Conservation (phyloP, 2,888 invertebrate species). For the Metalampra italica region DNA sequence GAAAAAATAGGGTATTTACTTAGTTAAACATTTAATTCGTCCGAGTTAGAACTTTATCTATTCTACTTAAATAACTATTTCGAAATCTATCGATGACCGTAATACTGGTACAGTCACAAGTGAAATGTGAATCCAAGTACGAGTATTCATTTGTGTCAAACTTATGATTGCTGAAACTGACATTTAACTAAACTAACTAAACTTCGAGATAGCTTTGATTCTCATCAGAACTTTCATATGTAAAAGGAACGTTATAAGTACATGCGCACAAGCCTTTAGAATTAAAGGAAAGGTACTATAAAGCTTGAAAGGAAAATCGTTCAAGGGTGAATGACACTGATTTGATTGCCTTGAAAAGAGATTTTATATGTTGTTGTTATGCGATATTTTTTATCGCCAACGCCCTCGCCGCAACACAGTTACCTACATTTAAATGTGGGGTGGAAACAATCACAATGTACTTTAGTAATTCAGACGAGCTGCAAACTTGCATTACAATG, state of each 20-base stretch:
- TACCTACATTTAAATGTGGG: neutral
- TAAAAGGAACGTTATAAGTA: too few species aligned
- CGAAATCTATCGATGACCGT: too few species aligned
- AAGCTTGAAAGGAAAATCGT: constrained; percentile 1
- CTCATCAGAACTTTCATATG: too few species aligned
- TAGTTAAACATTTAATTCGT: neutral
- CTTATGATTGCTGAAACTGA: too few species aligned
- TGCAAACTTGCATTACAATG: constrained; percentile 50
- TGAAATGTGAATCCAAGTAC: neutral
- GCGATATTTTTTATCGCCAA: neutral
- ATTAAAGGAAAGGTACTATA: constrained; percentile 8
- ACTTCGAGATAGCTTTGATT: too few species aligned
- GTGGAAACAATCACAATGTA: neutral
- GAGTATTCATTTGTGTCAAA: too few species aligned
- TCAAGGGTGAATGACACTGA: constrained; percentile 40
- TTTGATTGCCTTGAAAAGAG: constrained; percentile 34
- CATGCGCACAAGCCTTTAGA: too few species aligned
- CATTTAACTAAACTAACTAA: too few species aligned
- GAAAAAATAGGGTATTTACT: constrained; percentile 14
- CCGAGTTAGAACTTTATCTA: neutral
- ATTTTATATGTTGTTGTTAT: neutral
- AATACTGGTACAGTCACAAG: too few species aligned
- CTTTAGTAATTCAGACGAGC: constrained; percentile 31
- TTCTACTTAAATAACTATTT: too few species aligned
- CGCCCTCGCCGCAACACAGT: neutral